Evolutionary conservation across 1,140 invertebrate species (phyloP).

Genomic region (Megalopta genalis): DNA sequence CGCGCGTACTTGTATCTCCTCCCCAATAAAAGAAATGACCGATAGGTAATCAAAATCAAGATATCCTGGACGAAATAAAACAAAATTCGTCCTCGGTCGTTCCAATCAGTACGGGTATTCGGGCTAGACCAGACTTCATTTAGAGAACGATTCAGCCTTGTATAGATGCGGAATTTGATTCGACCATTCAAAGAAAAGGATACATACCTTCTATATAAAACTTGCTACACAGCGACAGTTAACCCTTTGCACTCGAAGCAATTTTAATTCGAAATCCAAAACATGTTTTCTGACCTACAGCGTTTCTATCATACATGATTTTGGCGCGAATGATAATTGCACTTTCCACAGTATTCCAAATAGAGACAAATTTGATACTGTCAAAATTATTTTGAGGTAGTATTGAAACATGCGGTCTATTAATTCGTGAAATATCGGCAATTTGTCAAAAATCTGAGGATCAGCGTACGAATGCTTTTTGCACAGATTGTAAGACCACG

Average conservation of each 20-base stretch:
- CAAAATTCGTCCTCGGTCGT: slow-evolving; percentile 31
- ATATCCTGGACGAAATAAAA: slow-evolving; percentile 38
- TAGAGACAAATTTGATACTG: too few relatives aligned
- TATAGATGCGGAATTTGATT: slow-evolving; percentile 28
- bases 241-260: neutral
- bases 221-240: neutral
- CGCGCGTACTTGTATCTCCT: neutral
- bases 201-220: neutral
- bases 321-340: too few relatives aligned
- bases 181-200: neutral
- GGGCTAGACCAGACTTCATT: slow-evolving; percentile 23
- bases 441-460: too few relatives aligned
- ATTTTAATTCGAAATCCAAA: neutral
- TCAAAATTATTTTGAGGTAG: too few relatives aligned
- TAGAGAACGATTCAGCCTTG: slow-evolving; percentile 17
- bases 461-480: too few relatives aligned
- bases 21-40: slow-evolving; percentile 7
- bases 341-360: too few relatives aligned
- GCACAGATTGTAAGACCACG: too few relatives aligned
- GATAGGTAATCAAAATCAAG: slow-evolving; percentile 46
- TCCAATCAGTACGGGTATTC: slow-evolving; percentile 45
- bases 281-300: too few relatives aligned
- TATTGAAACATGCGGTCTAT: too few relatives aligned
- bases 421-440: too few relatives aligned
- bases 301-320: too few relatives aligned